Base-by-base conservation (phyloP, 2,113 vertebrate species). In the Phalacrocorax brasilianus region DNA sequence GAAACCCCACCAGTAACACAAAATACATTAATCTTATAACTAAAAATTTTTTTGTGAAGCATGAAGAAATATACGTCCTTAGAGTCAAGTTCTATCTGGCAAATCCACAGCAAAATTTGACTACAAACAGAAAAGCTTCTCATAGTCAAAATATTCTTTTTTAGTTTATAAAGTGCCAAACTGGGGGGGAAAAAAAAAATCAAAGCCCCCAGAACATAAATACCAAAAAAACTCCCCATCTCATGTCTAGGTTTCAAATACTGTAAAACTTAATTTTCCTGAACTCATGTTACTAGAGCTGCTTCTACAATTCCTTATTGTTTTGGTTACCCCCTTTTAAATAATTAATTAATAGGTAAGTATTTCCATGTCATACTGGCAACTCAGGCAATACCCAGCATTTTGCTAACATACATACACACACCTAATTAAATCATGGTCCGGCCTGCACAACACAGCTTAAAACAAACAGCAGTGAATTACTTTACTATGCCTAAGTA, bases 21-120 rank as follows among this genome's bases (percentile, higher is more conserved):
- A 82, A 85, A 61, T 21, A 26, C 13, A 52, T 80, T 87, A 9
- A 91, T 33, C 58, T 91, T 78, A 20, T 72, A 83, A 93, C n/a
- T 82, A 94, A 94, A 91, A 86, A 53, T 21, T 66, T 24, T 47
- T 85, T 83, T 87, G 80, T 35, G 47, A 91, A 91, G 74, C 61
- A 81, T 88, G 45, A 95, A 95, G 38, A 95, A 95, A 89, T 62
- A 83, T 91, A 83, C 22, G 52, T 30, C 50, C 40, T 85, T 30
- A 26, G 49, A 91, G 61, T 58, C 70, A 85, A 92, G 53, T 66
- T 62, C 55, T 73, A 94, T 84, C 89, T 95, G 88, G 80, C 77
- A 95, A 92, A 84, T 30, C 26, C 45, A 91, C n/a, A 76, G 74
- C 38, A 68, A 42, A 87, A 86, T 77, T 38, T 84, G 45, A 75